Conservation (phyloP, 2,797 vertebrate species). For the Pangasius krempfi region DNA sequence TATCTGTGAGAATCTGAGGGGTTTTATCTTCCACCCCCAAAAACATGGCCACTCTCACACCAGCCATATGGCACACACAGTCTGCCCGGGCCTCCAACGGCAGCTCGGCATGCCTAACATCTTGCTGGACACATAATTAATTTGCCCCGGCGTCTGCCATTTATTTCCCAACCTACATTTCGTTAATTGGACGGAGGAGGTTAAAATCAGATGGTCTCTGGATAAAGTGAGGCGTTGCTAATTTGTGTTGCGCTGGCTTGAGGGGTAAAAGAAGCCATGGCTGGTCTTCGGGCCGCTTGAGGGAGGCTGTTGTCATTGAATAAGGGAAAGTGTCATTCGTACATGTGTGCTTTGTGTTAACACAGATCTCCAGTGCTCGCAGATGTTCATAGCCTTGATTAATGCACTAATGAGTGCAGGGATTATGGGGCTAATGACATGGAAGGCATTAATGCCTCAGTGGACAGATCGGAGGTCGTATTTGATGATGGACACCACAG, state of each 20-base stretch:
- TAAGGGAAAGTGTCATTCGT: constrained; percentile 60
- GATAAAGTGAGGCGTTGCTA: constrained; percentile 69
- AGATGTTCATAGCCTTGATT: constrained; percentile 60
- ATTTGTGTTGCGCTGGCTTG: constrained; percentile 68
- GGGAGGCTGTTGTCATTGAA: constrained; percentile 54
- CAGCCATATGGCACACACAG: constrained; percentile 76
- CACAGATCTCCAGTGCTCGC: constrained; percentile 45
- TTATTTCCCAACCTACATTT: constrained; percentile 83
- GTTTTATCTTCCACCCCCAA: constrained; percentile 53
- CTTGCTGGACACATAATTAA: constrained; percentile 84
- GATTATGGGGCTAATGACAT: constrained; percentile 58
- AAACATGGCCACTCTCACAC: constrained; percentile 69
- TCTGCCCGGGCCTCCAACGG: constrained; percentile 66
- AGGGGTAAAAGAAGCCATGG: constrained; percentile 53
- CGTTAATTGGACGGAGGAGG: constrained; percentile 80
- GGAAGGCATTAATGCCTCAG: constrained; percentile 53
- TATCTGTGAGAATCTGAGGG: constrained; percentile 71
- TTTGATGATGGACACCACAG: constrained; percentile 44
- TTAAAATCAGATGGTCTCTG: constrained; percentile 76
- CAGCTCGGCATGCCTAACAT: constrained; percentile 75
- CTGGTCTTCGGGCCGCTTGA: constrained; percentile 53
- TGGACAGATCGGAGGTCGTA: constrained; percentile 52
- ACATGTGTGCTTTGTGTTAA: constrained; percentile 41
- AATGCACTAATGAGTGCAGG: constrained; percentile 58
- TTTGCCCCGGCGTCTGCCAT: constrained; percentile 80